Base-by-base conservation (phyloP, 2,113 vertebrate species). In the Toxotes jaculatrix region DNA sequence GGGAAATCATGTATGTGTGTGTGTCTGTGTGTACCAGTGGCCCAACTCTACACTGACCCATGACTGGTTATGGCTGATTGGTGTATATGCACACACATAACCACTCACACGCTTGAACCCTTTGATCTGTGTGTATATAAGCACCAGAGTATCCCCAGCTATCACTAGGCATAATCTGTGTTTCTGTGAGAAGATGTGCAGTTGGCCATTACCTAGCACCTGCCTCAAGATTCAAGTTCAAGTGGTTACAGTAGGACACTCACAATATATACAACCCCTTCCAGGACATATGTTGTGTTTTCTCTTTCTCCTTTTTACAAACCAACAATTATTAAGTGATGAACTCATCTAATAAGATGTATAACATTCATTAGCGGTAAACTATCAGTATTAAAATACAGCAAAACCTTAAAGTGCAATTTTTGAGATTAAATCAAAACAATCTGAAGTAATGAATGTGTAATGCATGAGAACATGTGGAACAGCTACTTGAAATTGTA, bases 191-290 rank as follows among this genome's bases (percentile, higher is more conserved):
- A 53, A 53, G 21, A n/a, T 53, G n/a, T 42, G 68, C n/a, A 0
- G 49, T 55, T 56, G 67, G 66, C 66, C 66, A 53, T 69, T 49
- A 70, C 67, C 67, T 40, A 55, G 67, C 68, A 71, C 68, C 57
- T 71, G 68, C 53, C 53, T 59, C 69, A 56, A 55, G 27, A 45
- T 77, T 77, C 62, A 77, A 77, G 74, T 77, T 66, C 66, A 66
- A 55, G 51, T 57, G 74, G 62, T 66, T 76, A 49, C 23, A 66
- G 38, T 45, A 57, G 38, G 42, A 66, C 74, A 57, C 74, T 65
- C 38, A 64, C 61, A 77, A 66, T 45, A 76, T 11, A 65, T n/a
- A n/a, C 31, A 53, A 75, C 53, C 42, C n/a, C 23, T 4, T 56
- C 55, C 21, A 43, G 36, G 23, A 32, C 43, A 49, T 13, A 47